Conservation (phyloP, 1,140 invertebrate species). For the Potamilus streckersoni region DNA sequence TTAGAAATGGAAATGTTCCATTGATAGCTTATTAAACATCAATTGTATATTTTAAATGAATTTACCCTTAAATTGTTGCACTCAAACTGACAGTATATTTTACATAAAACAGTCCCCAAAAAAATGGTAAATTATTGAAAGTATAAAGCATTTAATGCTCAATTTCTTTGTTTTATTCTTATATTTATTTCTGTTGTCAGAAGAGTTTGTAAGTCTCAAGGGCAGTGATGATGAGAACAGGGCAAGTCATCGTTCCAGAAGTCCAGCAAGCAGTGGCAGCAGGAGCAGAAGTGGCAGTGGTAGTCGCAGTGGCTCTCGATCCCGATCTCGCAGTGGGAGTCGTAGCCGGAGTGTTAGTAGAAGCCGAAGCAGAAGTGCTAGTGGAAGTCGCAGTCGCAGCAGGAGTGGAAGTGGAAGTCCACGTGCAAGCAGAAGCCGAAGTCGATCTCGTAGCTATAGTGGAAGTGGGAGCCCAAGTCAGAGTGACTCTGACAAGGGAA, state of each 20-base stretch:
- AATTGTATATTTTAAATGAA: no score
- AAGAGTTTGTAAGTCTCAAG: constrained; percentile 31
- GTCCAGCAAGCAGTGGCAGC: not conserved
- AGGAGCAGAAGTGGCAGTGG: constrained; percentile 18
- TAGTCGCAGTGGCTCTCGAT: constrained; percentile 6
- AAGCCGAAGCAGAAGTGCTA: constrained; percentile 15
- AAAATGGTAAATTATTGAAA: no score
- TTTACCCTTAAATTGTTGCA: no score
- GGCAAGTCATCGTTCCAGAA: no score
- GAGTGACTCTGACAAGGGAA: constrained; percentile 48
- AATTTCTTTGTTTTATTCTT: no score
- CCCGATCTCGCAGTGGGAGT: constrained; percentile 36
- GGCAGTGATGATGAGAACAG: constrained; percentile 31
- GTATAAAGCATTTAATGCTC: no score
- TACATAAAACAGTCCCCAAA: no score
- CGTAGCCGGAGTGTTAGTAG: not conserved
- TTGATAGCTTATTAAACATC: no score
- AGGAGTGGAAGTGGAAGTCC: constrained; percentile 33
- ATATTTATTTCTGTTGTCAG: constrained; percentile 1
- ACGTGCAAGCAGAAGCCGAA: constrained; percentile 16
- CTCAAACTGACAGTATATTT: no score
- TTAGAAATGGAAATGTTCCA: no score
- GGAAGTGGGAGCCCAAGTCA: constrained; percentile 43
- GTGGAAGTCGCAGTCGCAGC: constrained; percentile 15
- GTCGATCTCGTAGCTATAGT: constrained; percentile 28